phyloP scores from a whole-genome alignment of 2,888 invertebrate genomes.

The Digitonthophagus gazella region DNA sequence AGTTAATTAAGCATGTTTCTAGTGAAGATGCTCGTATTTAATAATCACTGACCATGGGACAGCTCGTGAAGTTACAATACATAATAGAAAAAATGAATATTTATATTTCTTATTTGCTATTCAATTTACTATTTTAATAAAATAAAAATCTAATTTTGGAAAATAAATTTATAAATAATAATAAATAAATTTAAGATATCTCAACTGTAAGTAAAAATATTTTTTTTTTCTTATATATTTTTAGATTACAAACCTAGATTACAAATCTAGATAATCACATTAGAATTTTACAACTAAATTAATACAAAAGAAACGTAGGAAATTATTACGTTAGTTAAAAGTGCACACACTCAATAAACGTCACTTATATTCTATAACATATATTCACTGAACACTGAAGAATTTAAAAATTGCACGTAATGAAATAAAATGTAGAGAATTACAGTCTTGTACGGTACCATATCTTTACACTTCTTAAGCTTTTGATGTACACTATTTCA shows the following conservation, averaged over 20 bases:
- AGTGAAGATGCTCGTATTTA: conserved; percentile 8
- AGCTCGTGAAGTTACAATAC: background rate
- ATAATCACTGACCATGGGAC: conserved; percentile 1
- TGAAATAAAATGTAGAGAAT: background rate
- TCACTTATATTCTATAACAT: background rate
- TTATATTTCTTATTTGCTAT: background rate
- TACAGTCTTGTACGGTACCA: background rate
- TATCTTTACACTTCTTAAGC: background rate
- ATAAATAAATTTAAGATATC: too few relatives aligned
- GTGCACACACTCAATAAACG: background rate
- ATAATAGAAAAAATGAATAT: background rate
- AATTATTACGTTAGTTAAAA: background rate
- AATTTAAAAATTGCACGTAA: background rate
- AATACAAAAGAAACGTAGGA: background rate
- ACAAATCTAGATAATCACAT: too few relatives aligned
- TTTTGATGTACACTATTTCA: background rate
- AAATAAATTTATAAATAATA: too few relatives aligned
- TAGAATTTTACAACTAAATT: background rate
- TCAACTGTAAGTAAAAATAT: too few relatives aligned
- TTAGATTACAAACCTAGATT: too few relatives aligned
- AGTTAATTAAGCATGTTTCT: conserved; percentile 13
- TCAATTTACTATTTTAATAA: background rate
- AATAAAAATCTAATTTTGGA: too few relatives aligned
- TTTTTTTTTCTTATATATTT: too few relatives aligned
- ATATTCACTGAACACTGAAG: background rate